phyloP scores from a whole-genome alignment of 1,140 invertebrate species.

The Tetramorium parvispinum region DNA sequence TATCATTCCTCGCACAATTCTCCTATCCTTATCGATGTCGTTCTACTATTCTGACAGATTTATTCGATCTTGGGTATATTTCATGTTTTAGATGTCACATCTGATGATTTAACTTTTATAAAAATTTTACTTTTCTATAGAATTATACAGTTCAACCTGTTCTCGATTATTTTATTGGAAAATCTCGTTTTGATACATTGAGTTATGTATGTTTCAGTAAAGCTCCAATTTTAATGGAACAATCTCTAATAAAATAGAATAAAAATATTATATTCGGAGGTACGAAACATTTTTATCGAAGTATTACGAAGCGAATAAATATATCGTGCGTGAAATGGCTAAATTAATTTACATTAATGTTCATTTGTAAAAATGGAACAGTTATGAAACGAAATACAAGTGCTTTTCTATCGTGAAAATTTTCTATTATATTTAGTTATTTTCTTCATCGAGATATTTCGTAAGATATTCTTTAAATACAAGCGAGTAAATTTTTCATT shows the following conservation, averaged over 20 bases:
- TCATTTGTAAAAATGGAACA: slow-evolving; percentile 8
- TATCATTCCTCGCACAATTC: not conserved
- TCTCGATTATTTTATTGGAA: not conserved
- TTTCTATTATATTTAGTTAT: slow-evolving; percentile 16
- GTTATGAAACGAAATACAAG: not conserved
- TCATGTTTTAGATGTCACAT: not conserved
- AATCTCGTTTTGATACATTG: not conserved
- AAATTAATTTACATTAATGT: slow-evolving; percentile 21
- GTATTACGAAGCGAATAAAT: slow-evolving; percentile 11
- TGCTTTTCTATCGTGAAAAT: not conserved
- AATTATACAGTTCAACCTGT: not conserved
- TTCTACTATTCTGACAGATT: not conserved
- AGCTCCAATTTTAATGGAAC: slow-evolving; percentile 6
- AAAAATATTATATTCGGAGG: not conserved
- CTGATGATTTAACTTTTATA: not conserved
- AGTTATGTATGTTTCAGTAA: not conserved
- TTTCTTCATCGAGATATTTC: not conserved
- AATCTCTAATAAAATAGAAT: slow-evolving; percentile 20
- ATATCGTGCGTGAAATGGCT: slow-evolving; percentile 2
- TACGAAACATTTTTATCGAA: not conserved
- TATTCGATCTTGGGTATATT: not conserved
- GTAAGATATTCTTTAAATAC: not conserved
- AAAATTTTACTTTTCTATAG: not conserved
- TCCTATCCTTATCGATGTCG: not conserved
- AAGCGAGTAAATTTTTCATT: not conserved